Evolutionary conservation across 2,888 invertebrate genomes (phyloP).

Genomic region (Temnothorax unifasciatus): DNA sequence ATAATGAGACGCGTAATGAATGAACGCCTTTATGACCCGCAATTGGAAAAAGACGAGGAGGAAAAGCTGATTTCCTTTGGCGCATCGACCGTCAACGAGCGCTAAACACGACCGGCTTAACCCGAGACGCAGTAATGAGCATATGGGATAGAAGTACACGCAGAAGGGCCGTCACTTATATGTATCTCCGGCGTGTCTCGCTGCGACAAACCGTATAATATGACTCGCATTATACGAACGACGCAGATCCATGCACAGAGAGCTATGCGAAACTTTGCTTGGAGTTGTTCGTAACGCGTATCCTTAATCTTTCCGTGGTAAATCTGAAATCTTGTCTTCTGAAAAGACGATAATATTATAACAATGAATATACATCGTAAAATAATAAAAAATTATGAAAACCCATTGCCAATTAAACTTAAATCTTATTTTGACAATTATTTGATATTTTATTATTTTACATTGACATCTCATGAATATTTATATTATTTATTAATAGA

Average conservation of each 20-base stretch:
- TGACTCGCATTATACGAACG: conserved; percentile 45
- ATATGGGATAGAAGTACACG: conserved; percentile 70
- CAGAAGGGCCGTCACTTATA: conserved; percentile 69
- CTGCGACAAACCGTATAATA: conserved; percentile 75
- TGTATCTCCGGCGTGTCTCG: conserved; percentile 68
- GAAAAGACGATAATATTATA: neutral
- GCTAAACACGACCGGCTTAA: conserved; percentile 67
- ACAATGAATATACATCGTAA: neutral
- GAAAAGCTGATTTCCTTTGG: conserved; percentile 71
- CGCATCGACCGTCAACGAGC: conserved; percentile 70
- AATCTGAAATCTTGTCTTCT: neutral
- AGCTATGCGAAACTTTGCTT: conserved; percentile 16
- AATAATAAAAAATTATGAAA: neutral
- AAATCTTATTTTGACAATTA: neutral
- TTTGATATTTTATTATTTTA: conserved; percentile 1
- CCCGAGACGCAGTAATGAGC: conserved; percentile 73
- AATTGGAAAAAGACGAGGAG: conserved; percentile 34
- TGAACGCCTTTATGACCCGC: conserved; percentile 71
- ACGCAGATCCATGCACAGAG: neutral
- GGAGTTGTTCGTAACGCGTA: conserved; percentile 26
- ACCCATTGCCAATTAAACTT: neutral
- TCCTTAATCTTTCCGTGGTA: conserved; percentile 29
- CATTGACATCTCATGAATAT: neutral
- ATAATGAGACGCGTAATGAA: conserved; percentile 69
- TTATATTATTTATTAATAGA: neutral